These are phyloP conservation scores for Phallusia fumigata DNA, from an alignment of 23 tunicate genomes.

Conservation along the genomic window DNA sequence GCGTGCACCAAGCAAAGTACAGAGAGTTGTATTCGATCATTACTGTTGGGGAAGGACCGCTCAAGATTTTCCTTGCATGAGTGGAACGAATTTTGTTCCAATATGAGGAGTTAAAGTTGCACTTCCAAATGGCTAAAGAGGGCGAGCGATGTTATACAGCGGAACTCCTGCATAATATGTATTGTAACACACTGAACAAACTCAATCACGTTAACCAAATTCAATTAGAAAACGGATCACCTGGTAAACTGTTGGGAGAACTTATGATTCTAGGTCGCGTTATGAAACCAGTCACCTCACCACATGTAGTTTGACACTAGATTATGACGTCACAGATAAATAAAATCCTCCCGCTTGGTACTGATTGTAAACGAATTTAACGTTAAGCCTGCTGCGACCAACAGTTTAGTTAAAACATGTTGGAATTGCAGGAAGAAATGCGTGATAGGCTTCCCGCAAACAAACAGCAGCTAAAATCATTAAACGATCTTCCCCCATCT, in stretches of 20 bases:
- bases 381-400: not conserved
- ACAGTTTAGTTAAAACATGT: slow-evolving; percentile 1
- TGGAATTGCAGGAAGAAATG: not conserved
- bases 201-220: slow-evolving; percentile 29
- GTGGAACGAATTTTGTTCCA: slow-evolving; percentile 23
- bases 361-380: not conserved
- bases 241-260: not conserved
- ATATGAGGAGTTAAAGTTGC: slow-evolving; percentile 35
- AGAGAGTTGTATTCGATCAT: slow-evolving; percentile 23
- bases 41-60: slow-evolving; percentile 21
- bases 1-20: slow-evolving; percentile 28
- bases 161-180: slow-evolving; percentile 43
- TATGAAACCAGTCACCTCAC: not conserved
- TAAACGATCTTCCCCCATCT: not conserved
- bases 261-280: not conserved
- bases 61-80: slow-evolving; percentile 20
- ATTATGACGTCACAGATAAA: not conserved
- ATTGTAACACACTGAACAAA: slow-evolving; percentile 23
- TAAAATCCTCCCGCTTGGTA: not conserved
- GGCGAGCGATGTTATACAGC: slow-evolving; percentile 45
- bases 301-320: not conserved
- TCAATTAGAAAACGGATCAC: slow-evolving; percentile 25
- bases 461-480: not conserved
- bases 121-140: slow-evolving; percentile 28
- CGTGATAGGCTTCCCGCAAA: slow-evolving; percentile 2